phyloP scores from a whole-genome alignment of 2,797 vertebrate species.

The Rhinatrema bivittatum region DNA sequence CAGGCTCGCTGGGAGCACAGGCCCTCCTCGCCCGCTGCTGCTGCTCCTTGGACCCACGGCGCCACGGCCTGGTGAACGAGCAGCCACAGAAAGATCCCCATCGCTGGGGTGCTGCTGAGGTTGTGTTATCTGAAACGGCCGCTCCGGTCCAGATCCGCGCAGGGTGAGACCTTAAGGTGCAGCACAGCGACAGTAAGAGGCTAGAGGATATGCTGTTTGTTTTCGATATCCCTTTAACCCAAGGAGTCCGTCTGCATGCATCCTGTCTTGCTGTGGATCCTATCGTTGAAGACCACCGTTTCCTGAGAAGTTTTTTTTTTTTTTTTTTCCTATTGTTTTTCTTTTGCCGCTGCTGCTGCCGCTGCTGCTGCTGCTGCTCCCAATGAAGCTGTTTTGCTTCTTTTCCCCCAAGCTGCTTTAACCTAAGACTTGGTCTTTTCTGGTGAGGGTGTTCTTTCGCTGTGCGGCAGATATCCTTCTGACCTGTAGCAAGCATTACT shows the following conservation, averaged over 20 bases:
- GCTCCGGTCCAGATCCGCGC: neutral
- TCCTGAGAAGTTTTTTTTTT: slow-evolving; percentile 45
- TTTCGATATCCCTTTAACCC: slow-evolving; percentile 38
- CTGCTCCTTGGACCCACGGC: neutral
- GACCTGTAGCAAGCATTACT: neutral
- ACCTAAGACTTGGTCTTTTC: too few relatives aligned
- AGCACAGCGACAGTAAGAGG: neutral
- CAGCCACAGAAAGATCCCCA: neutral
- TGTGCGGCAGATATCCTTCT: slow-evolving; percentile 3
- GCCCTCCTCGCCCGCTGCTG: slow-evolving; percentile 14
- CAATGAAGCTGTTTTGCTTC: slow-evolving; percentile 1
- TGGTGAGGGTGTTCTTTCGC: neutral
- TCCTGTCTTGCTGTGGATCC: slow-evolving; percentile 53
- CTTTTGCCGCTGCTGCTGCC: slow-evolving; percentile 17
- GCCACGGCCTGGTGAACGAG: neutral
- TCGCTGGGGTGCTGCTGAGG: neutral
- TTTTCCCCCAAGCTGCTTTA: slow-evolving; percentile 9
- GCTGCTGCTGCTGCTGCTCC: too few relatives aligned
- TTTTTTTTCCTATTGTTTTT: slow-evolving; percentile 23
- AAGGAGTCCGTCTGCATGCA: slow-evolving; percentile 27
- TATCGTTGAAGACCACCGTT: slow-evolving; percentile 53
- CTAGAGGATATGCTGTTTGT: slow-evolving; percentile 14
- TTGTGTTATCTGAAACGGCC: neutral
- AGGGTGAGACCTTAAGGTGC: neutral
- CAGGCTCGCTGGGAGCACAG: slow-evolving; percentile 44